These are phyloP conservation scores for Procavia capensis DNA, from an alignment of 2,113 vertebrate genomes.

Conservation along the genomic window DNA sequence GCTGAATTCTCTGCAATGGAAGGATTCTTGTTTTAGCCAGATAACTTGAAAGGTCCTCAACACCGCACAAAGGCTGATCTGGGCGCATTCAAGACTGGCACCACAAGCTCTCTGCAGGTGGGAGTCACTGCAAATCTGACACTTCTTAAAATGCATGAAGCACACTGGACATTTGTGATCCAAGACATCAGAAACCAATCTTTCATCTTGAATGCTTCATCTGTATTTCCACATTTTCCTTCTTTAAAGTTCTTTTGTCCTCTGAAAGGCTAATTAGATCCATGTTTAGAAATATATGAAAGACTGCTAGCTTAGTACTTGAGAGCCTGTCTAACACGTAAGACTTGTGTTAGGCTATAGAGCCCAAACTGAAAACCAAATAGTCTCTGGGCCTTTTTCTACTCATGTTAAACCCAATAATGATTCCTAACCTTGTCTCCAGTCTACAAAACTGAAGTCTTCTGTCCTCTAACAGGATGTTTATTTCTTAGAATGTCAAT, in stretches of 20 bases:
- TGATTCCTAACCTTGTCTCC: background rate
- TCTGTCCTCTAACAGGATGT: conserved; percentile 34
- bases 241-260: background rate
- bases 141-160: background rate
- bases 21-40: background rate
- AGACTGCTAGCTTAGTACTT: background rate
- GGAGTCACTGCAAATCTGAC: background rate
- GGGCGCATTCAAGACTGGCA: background rate
- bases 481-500: conserved; percentile 48
- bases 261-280: conserved; percentile 28
- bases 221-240: conserved; percentile 4
- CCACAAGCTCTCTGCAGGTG: background rate
- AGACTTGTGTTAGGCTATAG: background rate
- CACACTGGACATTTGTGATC: background rate
- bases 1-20: background rate
- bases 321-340: background rate
- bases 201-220: conserved; percentile 30
- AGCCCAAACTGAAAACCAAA: conserved; percentile 17
- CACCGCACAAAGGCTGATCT: fast-evolving
- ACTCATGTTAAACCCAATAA: background rate
- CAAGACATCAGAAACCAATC: conserved; percentile 22
- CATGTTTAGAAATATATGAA: conserved; percentile 33
- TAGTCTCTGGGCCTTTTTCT: background rate
- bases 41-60: background rate
- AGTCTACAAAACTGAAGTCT: conserved; percentile 33